A percentile compares a stretch with the other conserved stretches of the same genome.
phyloP scores from a whole-genome alignment of 92 coral and sea anemone species.

The Heteractis magnifica region DNA sequence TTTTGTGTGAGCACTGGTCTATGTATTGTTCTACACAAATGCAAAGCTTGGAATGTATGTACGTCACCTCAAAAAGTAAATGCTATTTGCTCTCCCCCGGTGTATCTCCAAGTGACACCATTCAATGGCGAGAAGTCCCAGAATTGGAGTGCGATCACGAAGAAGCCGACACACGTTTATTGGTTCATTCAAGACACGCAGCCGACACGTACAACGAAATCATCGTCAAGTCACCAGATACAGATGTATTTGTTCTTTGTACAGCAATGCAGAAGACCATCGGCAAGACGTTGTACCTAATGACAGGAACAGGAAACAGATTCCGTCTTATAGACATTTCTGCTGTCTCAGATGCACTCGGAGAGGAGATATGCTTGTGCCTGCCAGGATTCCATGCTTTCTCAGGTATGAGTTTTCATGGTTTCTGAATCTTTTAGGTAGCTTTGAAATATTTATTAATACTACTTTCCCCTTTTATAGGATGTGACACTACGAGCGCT shows the following conservation, averaged over 20 bases:
- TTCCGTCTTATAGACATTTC: too few relatives aligned
- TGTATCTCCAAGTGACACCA: conserved; percentile 33
- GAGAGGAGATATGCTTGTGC: too few relatives aligned
- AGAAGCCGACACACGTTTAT: conserved; percentile 28
- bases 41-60: conserved; percentile 37
- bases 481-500: neutral
- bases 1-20: conserved; percentile 39
- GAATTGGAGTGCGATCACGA: conserved; percentile 11
- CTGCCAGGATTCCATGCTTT: too few relatives aligned
- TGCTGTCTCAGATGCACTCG: too few relatives aligned
- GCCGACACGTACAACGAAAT: too few relatives aligned
- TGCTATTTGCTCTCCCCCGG: conserved; percentile 25
- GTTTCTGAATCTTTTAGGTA: too few relatives aligned
- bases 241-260: conserved; percentile 7
- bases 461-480: too few relatives aligned
- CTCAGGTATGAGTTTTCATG: too few relatives aligned
- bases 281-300: too few relatives aligned
- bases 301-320: too few relatives aligned
- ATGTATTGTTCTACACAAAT: conserved; percentile 25
- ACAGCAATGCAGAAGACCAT: too few relatives aligned
- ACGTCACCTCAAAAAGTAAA: conserved; percentile 39
- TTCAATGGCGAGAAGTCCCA: conserved; percentile 45
- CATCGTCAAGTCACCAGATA: conserved; percentile 24
- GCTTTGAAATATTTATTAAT: too few relatives aligned
- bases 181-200: conserved; percentile 33